Evolutionary conservation across 2,888 invertebrate genomes (phyloP).

Genomic region (Lucinisca nassula): DNA sequence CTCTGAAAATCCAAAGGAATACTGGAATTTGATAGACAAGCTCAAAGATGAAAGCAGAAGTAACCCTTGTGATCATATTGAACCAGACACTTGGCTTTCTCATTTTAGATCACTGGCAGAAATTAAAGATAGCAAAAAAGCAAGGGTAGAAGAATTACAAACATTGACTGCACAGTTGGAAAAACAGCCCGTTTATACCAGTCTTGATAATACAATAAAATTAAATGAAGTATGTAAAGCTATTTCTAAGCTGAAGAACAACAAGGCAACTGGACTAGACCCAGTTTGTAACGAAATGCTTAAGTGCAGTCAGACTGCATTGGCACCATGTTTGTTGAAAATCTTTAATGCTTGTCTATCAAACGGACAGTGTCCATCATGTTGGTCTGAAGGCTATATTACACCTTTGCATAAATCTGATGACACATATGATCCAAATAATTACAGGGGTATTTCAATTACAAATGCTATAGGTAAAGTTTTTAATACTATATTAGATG

Average conservation of each 20-base stretch:
- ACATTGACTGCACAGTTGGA: not conserved
- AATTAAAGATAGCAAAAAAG: not conserved
- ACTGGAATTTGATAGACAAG: not conserved
- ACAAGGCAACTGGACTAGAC: slow-evolving; percentile 5
- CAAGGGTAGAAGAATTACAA: not conserved
- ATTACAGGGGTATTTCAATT: slow-evolving; percentile 31
- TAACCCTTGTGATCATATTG: not conserved
- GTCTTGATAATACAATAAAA: not conserved
- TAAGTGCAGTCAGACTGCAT: not conserved
- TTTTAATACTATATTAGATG: slow-evolving; percentile 24
- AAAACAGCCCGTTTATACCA: not conserved
- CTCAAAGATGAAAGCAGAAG: not conserved
- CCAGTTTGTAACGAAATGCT: slow-evolving; percentile 8
- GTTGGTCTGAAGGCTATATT: not conserved
- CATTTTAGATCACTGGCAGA: not conserved
- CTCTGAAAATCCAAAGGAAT: not conserved
- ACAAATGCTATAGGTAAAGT: slow-evolving; percentile 32
- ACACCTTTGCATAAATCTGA: not conserved
- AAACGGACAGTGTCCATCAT: not conserved
- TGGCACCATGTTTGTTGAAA: not conserved
- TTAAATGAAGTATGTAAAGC: not conserved
- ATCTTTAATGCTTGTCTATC: slow-evolving; percentile 10
- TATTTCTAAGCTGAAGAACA: not conserved
- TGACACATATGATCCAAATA: slow-evolving; percentile 16
- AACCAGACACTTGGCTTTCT: not conserved